Conservation (phyloP, 2,113 vertebrate species). For the Psammodynastes pulverulentus region DNA sequence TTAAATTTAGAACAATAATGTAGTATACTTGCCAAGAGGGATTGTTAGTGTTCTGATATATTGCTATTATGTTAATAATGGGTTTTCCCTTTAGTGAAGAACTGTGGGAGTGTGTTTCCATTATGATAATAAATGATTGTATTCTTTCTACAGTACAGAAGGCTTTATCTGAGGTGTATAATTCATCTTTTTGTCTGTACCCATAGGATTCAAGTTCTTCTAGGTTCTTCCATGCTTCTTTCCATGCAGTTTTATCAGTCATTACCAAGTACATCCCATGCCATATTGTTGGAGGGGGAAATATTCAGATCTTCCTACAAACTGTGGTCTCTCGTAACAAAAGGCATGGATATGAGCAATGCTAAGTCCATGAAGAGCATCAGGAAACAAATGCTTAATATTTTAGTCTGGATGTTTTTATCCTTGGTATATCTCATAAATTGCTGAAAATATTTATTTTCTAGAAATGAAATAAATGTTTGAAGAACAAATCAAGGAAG, state of each 20-base stretch:
- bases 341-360: not conserved
- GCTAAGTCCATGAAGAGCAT: not conserved
- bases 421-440: not conserved
- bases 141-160: not conserved
- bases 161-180: not conserved
- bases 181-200: not conserved
- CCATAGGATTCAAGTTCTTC: not conserved
- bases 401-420: not conserved
- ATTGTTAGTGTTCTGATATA: conserved; percentile 41
- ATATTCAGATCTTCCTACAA: not conserved
- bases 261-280: not conserved
- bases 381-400: not conserved
- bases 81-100: not conserved
- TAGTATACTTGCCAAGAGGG: conserved; percentile 40
- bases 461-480: not conserved
- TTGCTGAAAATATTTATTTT: not conserved
- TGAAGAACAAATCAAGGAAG: not conserved
- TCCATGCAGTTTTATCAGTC: not conserved
- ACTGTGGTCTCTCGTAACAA: not conserved
- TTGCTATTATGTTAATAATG: conserved; percentile 19
- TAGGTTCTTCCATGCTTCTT: not conserved
- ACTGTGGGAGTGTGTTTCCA: not conserved
- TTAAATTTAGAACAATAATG: conserved; percentile 41
- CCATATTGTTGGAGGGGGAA: not conserved
- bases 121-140: not conserved